These are phyloP conservation scores for Smutsia temminckii DNA, from an alignment of 2,797 vertebrate genomes.

Conservation along the genomic window DNA sequence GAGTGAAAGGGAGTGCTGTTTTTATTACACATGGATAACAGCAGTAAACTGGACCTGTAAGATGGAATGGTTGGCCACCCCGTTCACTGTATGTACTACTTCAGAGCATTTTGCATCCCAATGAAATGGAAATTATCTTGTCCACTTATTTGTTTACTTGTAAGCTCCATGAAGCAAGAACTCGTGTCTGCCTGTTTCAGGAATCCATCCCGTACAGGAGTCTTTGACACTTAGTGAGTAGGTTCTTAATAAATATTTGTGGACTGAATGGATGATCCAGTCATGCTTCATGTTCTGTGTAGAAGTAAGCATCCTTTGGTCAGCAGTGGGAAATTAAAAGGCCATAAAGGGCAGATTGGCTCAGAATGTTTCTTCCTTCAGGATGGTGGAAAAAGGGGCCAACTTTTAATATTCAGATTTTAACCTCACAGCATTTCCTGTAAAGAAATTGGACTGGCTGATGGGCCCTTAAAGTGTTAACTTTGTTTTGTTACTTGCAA, in stretches of 20 bases:
- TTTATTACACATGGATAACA: neutral
- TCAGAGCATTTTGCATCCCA: neutral
- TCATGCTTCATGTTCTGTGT: neutral
- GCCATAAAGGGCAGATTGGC: neutral
- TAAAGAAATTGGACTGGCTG: neutral
- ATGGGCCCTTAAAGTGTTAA: neutral
- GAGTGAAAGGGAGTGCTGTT: neutral
- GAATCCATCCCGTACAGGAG: neutral
- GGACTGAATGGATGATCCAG: neutral
- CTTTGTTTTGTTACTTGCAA: neutral
- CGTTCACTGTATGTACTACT: neutral
- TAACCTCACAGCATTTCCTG: neutral
- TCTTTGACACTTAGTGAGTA: neutral
- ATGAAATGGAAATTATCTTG: neutral
- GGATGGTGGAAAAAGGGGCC: neutral
- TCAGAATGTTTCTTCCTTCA: neutral
- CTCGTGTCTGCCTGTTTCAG: neutral
- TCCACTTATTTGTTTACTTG: neutral
- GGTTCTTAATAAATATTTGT: neutral
- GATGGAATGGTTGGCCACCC: neutral
- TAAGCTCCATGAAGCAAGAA: neutral
- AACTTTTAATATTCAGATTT: slow-evolving; percentile 13
- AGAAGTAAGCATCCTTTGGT: neutral
- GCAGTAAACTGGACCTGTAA: neutral
- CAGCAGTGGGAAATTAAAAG: neutral